Conservation (phyloP, 2,113 vertebrate species). For the Picathartes gymnocephalus region DNA sequence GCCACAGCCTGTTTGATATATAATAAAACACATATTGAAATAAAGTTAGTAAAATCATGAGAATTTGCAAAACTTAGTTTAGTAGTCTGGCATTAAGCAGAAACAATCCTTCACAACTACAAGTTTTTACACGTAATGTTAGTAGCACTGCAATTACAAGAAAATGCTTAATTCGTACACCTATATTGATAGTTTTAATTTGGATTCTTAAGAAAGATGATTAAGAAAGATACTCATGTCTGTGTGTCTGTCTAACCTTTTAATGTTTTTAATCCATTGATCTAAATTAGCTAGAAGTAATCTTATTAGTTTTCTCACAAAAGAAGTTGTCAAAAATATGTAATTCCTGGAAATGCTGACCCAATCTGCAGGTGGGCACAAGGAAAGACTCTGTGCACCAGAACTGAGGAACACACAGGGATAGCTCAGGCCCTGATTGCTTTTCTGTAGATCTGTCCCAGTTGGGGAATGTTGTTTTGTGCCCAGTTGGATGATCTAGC, state of each 20-base stretch:
- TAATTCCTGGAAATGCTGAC: not conserved
- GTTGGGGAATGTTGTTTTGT: not conserved
- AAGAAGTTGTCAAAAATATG: not conserved
- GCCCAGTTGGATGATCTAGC: not conserved
- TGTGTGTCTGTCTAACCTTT: not conserved
- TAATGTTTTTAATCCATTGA: not conserved
- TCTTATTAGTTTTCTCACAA: not conserved
- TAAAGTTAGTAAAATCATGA: not conserved
- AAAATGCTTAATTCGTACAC: not conserved
- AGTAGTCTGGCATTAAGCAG: not conserved
- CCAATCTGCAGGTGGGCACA: not conserved
- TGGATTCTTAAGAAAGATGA: not conserved
- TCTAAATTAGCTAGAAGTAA: not conserved
- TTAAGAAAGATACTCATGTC: not conserved
- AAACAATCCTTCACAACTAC: not conserved
- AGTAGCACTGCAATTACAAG: not conserved
- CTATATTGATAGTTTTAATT: not conserved
- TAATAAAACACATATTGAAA: not conserved
- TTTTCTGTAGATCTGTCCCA: not conserved
- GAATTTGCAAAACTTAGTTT: not conserved
- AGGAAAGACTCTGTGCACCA: not conserved
- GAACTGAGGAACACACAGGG: rapidly evolving
- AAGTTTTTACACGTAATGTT: not conserved
- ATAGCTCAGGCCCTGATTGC: not conserved
- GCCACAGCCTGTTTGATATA: not conserved